Conservation (phyloP, 2,888 invertebrate genomes). For the Mesorhabditis belari region DNA sequence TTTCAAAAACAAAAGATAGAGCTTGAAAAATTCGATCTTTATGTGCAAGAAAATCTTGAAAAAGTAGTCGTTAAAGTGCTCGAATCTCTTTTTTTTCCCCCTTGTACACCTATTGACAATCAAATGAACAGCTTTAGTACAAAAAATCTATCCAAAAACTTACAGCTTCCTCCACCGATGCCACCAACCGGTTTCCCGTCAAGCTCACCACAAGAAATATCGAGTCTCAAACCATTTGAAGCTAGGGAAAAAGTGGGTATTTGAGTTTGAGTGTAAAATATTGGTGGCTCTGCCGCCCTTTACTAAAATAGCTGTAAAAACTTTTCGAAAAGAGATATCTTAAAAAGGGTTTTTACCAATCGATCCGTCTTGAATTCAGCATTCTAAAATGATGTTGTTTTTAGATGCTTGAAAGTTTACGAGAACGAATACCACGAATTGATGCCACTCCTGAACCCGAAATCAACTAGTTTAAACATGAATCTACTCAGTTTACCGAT, state of each 20-base stretch:
- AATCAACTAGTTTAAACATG: background rate
- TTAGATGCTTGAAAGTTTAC: background rate
- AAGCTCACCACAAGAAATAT: background rate
- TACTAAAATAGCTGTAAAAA: background rate
- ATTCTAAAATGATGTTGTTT: background rate
- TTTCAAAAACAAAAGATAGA: too few relatives aligned
- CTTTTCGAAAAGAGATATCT: background rate
- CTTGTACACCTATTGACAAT: too few relatives aligned
- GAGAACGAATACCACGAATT: background rate
- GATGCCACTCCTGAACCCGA: background rate
- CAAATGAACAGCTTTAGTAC: background rate
- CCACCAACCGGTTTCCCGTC: background rate
- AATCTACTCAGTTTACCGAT: too few relatives aligned
- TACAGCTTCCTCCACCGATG: background rate
- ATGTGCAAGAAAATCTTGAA: too few relatives aligned
- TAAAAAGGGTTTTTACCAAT: background rate
- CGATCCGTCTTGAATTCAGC: background rate
- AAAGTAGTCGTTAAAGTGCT: too few relatives aligned
- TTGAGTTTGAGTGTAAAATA: too few relatives aligned
- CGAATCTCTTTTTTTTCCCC: too few relatives aligned
- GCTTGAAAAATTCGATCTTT: too few relatives aligned
- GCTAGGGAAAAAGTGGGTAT: background rate
- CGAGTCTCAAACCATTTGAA: background rate
- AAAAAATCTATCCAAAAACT: background rate
- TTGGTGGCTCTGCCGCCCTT: too few relatives aligned